Base-by-base conservation (phyloP, 2,888 invertebrate genomes). In the Rhagium mordax region DNA sequence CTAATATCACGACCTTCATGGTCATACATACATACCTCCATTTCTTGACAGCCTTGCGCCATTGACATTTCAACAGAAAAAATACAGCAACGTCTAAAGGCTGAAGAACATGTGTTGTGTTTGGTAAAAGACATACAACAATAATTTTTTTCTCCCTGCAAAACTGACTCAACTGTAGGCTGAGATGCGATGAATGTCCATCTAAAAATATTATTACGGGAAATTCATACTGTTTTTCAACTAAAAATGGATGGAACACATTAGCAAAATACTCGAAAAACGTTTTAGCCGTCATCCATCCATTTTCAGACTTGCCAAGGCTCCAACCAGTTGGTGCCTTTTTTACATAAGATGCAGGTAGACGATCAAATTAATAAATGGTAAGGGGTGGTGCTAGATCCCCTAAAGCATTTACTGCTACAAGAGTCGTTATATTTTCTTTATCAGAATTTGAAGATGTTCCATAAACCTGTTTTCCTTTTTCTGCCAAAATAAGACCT, bases 391-490 rank as follows among this genome's bases (percentile, higher is more conserved):
- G 60, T 15, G 60, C 60, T 13, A 18, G 8, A 41, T 60, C 60
- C 8, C 18, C 53, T n/a, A 20, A 18, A 20, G 66, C 41, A 33
- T 66, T 66, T 18, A 66, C 66, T 41, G 55, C 15, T n/a, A 66
- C 24, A n/a, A 41, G 33, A 16, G 51, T 66, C 10, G 53, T 66
- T 1, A 66, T 20, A 66, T 66, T 66, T 13, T 66, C 66, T 33
- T 66, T 66, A 21, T 66, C 66, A 13, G 16, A 21, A 53, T 66
- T 66, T 15, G 55, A 55, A 13, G 53, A 66, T 7, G 66, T 55
- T 3, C n/a, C 41, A 33, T 66, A 66, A 5, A 53, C 55, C 13
- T 15, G 55, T 16, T 53, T 66, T 3, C 66, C 66, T 18, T 66
- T 66, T 20, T 53, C 55, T 6, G 55, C 41, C n/a, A 66, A 15